A percentile compares a stretch with the other conserved stretches of the same genome.
Evolutionary conservation across 2,113 vertebrate genomes (phyloP).

Genomic region (Felis chaus): DNA sequence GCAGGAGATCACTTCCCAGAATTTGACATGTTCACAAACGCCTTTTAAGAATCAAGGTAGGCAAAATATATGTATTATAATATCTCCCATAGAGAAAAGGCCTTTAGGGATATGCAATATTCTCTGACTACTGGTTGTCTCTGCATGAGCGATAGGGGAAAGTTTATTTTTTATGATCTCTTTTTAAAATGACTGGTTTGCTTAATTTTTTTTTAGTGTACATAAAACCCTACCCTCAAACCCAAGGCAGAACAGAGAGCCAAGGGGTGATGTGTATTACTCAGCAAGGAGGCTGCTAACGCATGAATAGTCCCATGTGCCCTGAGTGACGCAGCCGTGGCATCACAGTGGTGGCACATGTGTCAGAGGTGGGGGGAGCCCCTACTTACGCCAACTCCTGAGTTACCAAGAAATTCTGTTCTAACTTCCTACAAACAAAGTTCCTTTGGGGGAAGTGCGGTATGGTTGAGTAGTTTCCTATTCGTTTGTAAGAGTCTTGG

Average conservation of each 20-base stretch:
- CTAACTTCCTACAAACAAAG: not conserved
- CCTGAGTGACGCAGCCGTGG: not conserved
- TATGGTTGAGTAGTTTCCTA: not conserved
- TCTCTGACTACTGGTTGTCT: not conserved
- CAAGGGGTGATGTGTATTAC: not conserved
- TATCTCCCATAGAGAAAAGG: not conserved
- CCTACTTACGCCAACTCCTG: not conserved
- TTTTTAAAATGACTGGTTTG: not conserved
- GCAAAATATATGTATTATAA: not conserved
- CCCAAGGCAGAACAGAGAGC: not conserved
- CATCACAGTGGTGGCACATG: not conserved
- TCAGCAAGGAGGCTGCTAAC: not conserved
- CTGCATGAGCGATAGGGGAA: not conserved
- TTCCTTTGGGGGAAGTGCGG: not conserved
- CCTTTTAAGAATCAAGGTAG: not conserved
- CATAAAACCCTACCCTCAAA: not conserved
- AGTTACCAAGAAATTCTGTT: conserved; percentile 30
- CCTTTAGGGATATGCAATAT: not conserved
- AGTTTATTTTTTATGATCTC: not conserved
- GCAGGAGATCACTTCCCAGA: not conserved
- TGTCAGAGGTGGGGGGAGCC: not conserved
- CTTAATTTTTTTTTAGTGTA: not conserved
- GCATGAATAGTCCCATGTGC: not conserved
- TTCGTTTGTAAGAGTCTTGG: not conserved
- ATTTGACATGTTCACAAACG: conserved; percentile 20